phyloP scores from a whole-genome alignment of 64 coral and sea anemone species.

The Acropora yongei region DNA sequence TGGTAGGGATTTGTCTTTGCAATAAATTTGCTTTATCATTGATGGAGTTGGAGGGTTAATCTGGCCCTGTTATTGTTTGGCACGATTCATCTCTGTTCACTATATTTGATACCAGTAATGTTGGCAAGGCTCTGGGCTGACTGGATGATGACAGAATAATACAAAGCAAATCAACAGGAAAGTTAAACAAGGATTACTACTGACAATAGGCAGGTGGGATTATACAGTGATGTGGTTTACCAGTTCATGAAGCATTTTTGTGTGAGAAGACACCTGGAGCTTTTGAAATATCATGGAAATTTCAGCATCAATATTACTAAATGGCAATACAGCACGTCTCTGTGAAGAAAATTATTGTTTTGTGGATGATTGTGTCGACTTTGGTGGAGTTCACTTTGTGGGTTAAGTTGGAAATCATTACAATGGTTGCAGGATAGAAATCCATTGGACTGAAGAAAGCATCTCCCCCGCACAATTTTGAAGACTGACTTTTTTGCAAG shows the following conservation, averaged over 20 bases:
- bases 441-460: no score
- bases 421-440: no score
- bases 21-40: slow-evolving; percentile 49
- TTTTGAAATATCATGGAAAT: neutral
- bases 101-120: neutral
- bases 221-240: neutral
- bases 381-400: no score
- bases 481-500: no score
- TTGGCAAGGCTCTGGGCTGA: neutral
- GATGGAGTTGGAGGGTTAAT: slow-evolving; percentile 1
- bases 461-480: no score
- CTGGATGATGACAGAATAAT: neutral
- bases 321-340: no score
- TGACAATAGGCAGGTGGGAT: neutral
- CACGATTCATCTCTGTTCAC: neutral
- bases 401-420: no score
- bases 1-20: slow-evolving; percentile 19
- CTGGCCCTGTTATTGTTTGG: slow-evolving; percentile 21
- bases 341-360: no score
- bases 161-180: neutral
- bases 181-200: neutral
- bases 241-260: no score
- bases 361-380: no score
- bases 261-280: neutral
- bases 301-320: neutral